Evolutionary conservation across 92 coral and sea anemone species (phyloP).

Genomic region (Metridium senile): DNA sequence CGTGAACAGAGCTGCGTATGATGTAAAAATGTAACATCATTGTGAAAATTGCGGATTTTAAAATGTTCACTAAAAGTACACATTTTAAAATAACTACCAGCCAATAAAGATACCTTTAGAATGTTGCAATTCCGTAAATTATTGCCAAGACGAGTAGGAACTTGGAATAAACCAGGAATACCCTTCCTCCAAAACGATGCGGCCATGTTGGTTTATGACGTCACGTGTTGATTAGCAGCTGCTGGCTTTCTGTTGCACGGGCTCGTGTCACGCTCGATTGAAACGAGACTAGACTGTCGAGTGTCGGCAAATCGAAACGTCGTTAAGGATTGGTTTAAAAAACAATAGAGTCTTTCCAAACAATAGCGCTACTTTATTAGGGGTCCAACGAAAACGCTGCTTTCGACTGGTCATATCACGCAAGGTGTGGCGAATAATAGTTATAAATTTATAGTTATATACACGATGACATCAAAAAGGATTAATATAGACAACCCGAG

Average conservation of each 20-base stretch:
- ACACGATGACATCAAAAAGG: constrained; percentile 27
- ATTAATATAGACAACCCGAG: constrained; percentile 62
- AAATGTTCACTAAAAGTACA: neutral
- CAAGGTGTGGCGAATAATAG: neutral
- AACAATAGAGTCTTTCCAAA: no score
- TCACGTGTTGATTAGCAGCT: constrained; percentile 7
- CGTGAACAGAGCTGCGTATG: no score
- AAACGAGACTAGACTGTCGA: no score
- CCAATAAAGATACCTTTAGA: constrained; percentile 10
- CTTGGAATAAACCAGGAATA: constrained; percentile 3
- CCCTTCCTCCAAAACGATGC: constrained; percentile 23
- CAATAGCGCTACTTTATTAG: no score
- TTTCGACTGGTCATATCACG: no score
- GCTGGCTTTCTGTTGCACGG: constrained; percentile 25
- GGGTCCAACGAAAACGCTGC: no score
- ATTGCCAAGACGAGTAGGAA: constrained; percentile 16
- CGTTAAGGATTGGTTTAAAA: no score
- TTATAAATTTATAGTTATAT: neutral
- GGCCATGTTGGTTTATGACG: constrained; percentile 48
- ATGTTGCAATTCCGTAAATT: constrained; percentile 10
- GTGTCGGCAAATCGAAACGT: no score
- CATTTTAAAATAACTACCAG: neutral
- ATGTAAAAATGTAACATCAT: no score
- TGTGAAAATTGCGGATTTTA: no score
- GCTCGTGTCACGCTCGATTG: constrained; percentile 30